Evolutionary conservation across 2,797 vertebrate genomes (phyloP), one percentile per base, ranked within the genome.

Genomic region (Enoplosus armatus): DNA sequence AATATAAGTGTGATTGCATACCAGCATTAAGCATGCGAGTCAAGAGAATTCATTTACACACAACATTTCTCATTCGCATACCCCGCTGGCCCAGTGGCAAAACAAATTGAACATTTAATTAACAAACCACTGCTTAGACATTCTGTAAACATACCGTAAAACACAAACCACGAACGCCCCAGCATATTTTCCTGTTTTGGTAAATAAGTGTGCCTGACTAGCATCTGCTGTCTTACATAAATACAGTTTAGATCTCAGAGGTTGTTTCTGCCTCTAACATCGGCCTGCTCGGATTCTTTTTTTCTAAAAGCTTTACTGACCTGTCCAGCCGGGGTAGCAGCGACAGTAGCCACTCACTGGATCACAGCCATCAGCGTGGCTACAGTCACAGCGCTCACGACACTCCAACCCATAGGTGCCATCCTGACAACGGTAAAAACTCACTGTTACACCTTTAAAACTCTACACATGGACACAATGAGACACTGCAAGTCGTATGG

Each of bases 311-410:
- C 22, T 77, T 64, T 48, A 90, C 92, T 94, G 91, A 99, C 98
- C 98, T 95, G 97, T 99, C 98, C 98, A 99, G 33, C 98, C 98
- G 0, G 98, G 96, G 24, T 97, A 95, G 89, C 98, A 99, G 92
- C 95, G 97, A 88, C 98, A 99, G 90, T 97, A 96, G 4, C 98
- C 98, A 0, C 96, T 97, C 89, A 97, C 87, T 11, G 97, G 94
- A 62, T 99, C 97, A 2, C 98, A 99, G 67, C 98, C 97, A 3
- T 98, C 96, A 0, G 97, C 97, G 0, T 99, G 98, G 93, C 94
- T 96, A 64, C 98, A 99, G 90, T 99, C 98, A 87, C 98, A 99
- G 37, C 37, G 96, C 84, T 98, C 96, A 0, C 95, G 96, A 90
- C 98, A 99, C 77, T 98, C 97, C 84, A 98, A 90, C 62, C 98